These are phyloP conservation scores for Apis dorsata DNA, from an alignment of 1,140 invertebrate species.

Conservation along the genomic window DNA sequence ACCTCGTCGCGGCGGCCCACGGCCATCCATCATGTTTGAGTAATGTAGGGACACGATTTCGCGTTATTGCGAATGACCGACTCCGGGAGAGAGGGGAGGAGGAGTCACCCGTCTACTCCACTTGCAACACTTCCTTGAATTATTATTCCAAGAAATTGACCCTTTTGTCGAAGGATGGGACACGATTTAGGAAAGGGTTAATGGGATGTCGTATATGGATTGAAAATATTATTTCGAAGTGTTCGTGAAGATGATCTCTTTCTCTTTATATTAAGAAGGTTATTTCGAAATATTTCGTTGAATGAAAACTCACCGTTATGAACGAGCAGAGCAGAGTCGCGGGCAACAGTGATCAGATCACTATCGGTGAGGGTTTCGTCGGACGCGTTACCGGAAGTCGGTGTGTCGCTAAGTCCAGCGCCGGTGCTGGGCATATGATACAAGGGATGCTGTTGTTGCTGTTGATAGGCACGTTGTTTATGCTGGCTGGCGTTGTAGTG, in stretches of 20 bases:
- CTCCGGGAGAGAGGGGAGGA: background rate
- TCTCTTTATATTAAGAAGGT: too few species aligned
- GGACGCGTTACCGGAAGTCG: conserved; percentile 89
- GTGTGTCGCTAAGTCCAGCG: conserved; percentile 87
- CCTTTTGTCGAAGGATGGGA: conserved; percentile 1
- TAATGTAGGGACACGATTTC: conserved; percentile 74
- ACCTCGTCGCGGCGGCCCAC: conserved; percentile 64
- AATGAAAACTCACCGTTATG: conserved; percentile 85
- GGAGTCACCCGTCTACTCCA: conserved; percentile 7
- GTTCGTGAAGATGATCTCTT: too few species aligned
- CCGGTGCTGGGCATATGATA: conserved; percentile 80
- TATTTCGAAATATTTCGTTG: too few species aligned
- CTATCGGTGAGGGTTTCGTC: conserved; percentile 91
- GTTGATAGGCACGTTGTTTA: conserved; percentile 72
- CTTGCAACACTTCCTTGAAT: conserved; percentile 12
- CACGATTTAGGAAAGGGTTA: too few species aligned
- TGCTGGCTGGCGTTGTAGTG: conserved; percentile 72
- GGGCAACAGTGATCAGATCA: conserved; percentile 86
- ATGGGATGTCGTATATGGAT: too few species aligned
- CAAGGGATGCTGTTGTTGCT: conserved; percentile 78
- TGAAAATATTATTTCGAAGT: too few species aligned
- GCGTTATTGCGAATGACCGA: conserved; percentile 70
- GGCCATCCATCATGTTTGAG: conserved; percentile 75
- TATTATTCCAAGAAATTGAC: conserved; percentile 46
- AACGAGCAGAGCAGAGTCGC: conserved; percentile 88